Base-by-base conservation (phyloP, 2,113 vertebrate genomes). In the Clupea harengus region DNA sequence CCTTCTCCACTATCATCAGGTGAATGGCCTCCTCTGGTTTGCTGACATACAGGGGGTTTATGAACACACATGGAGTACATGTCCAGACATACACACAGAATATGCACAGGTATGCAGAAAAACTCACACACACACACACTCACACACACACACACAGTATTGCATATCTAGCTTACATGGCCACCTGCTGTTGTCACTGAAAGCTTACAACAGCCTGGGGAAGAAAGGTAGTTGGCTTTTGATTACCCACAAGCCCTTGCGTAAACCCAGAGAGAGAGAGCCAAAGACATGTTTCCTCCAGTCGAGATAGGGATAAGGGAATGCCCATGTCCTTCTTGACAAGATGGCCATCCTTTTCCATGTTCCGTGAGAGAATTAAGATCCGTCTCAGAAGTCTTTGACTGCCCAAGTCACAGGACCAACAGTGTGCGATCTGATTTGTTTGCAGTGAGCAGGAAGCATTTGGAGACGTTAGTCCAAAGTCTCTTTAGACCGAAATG, bases 11-110 rank as follows among this genome's bases (percentile, higher is more conserved):
- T n/a, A 49, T 9, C 28, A 10, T 88, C 57, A 93, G 92, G 28
- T 89, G 90, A 83, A 86, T 57, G 0, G 89, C 89, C 88, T 93
- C 91, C 72, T 87, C 87, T 0, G 82, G 86, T 87, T 81, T 87
- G 86, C 91, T 92, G 88, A 75, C 72, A 85, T 85, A 20, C 32
- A 50, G 6, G 47, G 49, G 47, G 49, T 83, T 54, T 54, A 15
- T 28, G 81, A 86, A 11, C 49, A 52, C 72, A 54, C 45, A n/a
- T 0, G 9, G 46, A 5, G 46, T 64, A 20, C 17, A 54, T 54
- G 57, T 64, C 22, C 22, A 64, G 22, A 64, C 57, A 64, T 64
- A 64, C 50, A 54, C 50, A 54, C 11, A 54, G 8, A 54, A 13
- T 13, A 54, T 54, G 5, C 50, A 54, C 50, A 64, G 20, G 17